phyloP scores from a whole-genome alignment of 2,797 vertebrate species.

The Notolabrus celidotus region DNA sequence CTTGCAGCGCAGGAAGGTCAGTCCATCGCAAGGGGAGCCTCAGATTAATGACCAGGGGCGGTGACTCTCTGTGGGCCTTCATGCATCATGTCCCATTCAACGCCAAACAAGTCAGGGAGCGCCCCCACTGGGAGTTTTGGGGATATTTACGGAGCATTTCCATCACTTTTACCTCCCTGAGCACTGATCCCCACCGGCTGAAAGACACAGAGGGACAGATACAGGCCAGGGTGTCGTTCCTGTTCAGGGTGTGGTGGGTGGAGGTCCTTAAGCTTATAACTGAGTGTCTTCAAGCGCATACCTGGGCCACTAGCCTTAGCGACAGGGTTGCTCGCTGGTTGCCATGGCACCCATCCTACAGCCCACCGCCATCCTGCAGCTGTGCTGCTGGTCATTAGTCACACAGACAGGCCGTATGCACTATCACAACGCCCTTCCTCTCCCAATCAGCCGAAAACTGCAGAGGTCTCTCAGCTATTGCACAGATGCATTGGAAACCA shows the following conservation, averaged over 20 bases:
- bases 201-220: slow-evolving; percentile 54
- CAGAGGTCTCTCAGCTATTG: slow-evolving; percentile 57
- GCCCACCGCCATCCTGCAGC: slow-evolving; percentile 65
- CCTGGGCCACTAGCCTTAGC: slow-evolving; percentile 66
- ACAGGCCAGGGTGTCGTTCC: slow-evolving; percentile 23
- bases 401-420: slow-evolving; percentile 66
- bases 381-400: slow-evolving; percentile 76
- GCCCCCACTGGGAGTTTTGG: slow-evolving; percentile 64
- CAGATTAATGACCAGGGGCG: slow-evolving; percentile 78
- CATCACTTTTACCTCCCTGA: slow-evolving; percentile 63
- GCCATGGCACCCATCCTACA: slow-evolving; percentile 72
- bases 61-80: slow-evolving; percentile 67
- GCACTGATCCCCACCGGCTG: slow-evolving; percentile 19
- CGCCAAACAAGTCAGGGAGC: slow-evolving; percentile 70
- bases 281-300: slow-evolving; percentile 43
- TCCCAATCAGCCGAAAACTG: slow-evolving; percentile 72
- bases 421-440: slow-evolving; percentile 59
- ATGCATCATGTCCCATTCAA: slow-evolving; percentile 78
- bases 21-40: slow-evolving; percentile 61
- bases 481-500: slow-evolving; percentile 66
- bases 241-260: slow-evolving; percentile 31
- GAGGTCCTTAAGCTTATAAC: slow-evolving; percentile 35
- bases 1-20: slow-evolving; percentile 73
- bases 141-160: slow-evolving; percentile 75
- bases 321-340: slow-evolving; percentile 62